phyloP scores from a whole-genome alignment of 2,797 vertebrate genomes.

The Aulostomus chinensis region DNA sequence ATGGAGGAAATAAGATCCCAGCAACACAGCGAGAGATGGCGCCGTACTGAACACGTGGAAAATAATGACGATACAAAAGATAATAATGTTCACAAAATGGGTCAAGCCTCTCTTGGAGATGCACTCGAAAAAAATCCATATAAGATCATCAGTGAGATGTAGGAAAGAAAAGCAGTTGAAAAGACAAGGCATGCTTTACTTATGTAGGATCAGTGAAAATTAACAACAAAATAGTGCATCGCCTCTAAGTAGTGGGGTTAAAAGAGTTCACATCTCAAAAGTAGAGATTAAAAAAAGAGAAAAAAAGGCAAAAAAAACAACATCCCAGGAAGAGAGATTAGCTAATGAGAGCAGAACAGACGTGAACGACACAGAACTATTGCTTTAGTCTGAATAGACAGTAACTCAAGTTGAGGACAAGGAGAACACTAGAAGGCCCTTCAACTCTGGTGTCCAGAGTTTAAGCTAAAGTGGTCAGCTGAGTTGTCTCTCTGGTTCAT shows the following conservation, averaged over 20 bases:
- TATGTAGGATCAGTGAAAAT: slow-evolving; percentile 30
- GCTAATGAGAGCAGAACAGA: too few relatives aligned
- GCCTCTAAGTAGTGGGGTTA: slow-evolving; percentile 28
- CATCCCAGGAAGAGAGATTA: too few relatives aligned
- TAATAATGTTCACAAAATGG: slow-evolving; percentile 22
- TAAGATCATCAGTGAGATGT: slow-evolving; percentile 32
- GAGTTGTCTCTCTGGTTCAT: slow-evolving; percentile 36
- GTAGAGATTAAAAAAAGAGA: slow-evolving; percentile 17
- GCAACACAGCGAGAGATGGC: slow-evolving; percentile 44
- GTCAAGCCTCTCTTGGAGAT: slow-evolving; percentile 47
- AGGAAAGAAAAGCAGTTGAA: slow-evolving; percentile 22
- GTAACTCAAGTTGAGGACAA: slow-evolving; percentile 16
- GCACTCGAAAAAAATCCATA: slow-evolving; percentile 35
- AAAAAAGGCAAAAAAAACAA: too few relatives aligned
- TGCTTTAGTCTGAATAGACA: slow-evolving; percentile 75
- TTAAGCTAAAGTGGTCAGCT: slow-evolving; percentile 10
- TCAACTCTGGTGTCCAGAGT: background rate
- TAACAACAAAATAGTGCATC: slow-evolving; percentile 50
- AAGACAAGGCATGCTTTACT: slow-evolving; percentile 33
- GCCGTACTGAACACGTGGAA: slow-evolving; percentile 26
- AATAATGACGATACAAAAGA: slow-evolving; percentile 27
- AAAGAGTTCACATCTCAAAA: slow-evolving; percentile 25
- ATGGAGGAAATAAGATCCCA: slow-evolving; percentile 45
- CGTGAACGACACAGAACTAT: too few relatives aligned
- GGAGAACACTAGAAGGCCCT: background rate